Evolutionary conservation across 2,113 vertebrate genomes (phyloP).

Genomic region (Microtus montanus): DNA sequence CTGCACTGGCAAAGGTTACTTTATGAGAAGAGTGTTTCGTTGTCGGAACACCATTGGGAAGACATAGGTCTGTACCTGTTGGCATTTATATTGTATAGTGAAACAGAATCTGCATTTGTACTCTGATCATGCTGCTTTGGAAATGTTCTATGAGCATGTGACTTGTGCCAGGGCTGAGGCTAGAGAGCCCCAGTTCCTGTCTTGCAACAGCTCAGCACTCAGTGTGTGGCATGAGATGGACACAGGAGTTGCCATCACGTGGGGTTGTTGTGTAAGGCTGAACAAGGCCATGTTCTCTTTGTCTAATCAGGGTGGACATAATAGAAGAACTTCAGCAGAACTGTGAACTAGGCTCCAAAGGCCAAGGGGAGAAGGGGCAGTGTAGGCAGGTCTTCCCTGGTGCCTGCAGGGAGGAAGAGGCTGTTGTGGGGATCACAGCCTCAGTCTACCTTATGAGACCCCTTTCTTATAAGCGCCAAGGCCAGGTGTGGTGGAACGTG

Average conservation of each 20-base stretch:
- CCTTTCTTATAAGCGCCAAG: neutral
- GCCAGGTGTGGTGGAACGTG: neutral
- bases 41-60: too few species aligned
- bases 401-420: neutral
- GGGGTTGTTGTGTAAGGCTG: neutral
- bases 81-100: too few species aligned
- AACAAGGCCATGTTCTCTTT: neutral
- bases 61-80: too few species aligned
- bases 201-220: neutral
- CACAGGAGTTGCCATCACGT: neutral
- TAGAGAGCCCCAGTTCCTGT: neutral
- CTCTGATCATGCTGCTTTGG: too few species aligned
- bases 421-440: neutral
- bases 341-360: neutral
- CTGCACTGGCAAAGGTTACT: neutral
- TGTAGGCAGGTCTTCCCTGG: neutral
- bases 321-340: neutral
- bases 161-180: slow-evolving; percentile 26
- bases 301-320: neutral
- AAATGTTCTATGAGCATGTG: neutral
- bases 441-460: neutral
- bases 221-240: neutral
- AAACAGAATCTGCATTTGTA: too few species aligned
- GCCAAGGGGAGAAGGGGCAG: neutral
- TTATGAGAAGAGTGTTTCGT: slow-evolving; percentile 26